Evolutionary conservation across 2,888 invertebrate species (phyloP), one percentile per base, ranked within the genome.

Genomic region (Cryptus viduatorius): DNA sequence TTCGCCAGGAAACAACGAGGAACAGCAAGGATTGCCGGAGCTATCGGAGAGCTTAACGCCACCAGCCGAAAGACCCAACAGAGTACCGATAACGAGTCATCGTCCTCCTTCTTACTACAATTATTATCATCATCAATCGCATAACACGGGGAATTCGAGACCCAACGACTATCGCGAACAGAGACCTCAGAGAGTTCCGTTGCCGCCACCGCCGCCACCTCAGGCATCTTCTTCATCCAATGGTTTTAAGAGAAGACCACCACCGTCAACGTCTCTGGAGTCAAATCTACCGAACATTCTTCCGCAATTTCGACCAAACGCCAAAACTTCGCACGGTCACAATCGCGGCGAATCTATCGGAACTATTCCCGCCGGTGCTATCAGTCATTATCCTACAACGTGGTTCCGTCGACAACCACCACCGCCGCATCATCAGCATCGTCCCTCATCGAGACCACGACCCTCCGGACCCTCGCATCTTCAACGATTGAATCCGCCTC

Each of bases 241-340:
- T 80, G 79, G 29, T 29, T 88, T 86, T 76, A 90, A 91, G 16
- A 87, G 90, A 83, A 88, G 89, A 16, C 89, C 89, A 19, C 79
- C 89, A 0, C 79, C 89, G 0, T 88, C 90, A 1, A 79, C 89
- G 0, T 87, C 90, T 3, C 71, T 85, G 4, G 93, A 93, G n/a
- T 24, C 89, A 0, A 93, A 92, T 84, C 83, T 91, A 75, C 96
- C 96, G 0, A 96, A 96, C 89, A 96, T 96, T 88, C 91, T 96
- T 31, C 96, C 96, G 0, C 96, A 96, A 89, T 96, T 96, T 88
- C 94, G 96, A 46, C 96, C 96, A 0, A 96, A 96, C 88, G 95
- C 95, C 1, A 95, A 96, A 88, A 93, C 95, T 3, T 94, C 95
- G 0, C 94, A 94, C 81, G 95, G 95, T 0, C 94, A 94, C 84